These are phyloP conservation scores for Drosophila suzukii DNA, from an alignment of 1,140 invertebrate genomes.

Conservation along the genomic window DNA sequence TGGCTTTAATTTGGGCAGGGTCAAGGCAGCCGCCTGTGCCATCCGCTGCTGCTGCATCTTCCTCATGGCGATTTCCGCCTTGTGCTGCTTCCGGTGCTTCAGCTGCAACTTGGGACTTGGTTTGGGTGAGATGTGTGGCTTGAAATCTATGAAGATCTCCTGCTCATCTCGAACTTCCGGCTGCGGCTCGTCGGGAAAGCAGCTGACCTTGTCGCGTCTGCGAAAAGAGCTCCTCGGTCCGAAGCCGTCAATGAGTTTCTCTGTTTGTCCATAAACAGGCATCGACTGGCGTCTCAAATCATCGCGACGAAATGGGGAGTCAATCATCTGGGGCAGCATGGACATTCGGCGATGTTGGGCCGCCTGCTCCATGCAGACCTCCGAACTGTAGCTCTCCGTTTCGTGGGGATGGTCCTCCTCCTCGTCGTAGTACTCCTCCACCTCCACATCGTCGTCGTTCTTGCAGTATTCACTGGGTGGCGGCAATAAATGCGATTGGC, in stretches of 20 bases:
- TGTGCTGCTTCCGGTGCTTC: conserved; percentile 82
- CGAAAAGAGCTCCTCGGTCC: conserved; percentile 72
- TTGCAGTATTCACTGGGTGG: conserved; percentile 78
- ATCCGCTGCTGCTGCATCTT: conserved; percentile 70
- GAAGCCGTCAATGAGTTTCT: conserved; percentile 77
- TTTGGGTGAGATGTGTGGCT: conserved; percentile 89
- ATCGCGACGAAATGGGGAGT: conserved; percentile 71
- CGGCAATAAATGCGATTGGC: conserved; percentile 67
- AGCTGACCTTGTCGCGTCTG: conserved; percentile 68
- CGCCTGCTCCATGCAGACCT: conserved; percentile 55
- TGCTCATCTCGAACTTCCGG: conserved; percentile 85
- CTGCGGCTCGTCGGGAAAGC: conserved; percentile 55
- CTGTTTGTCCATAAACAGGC: conserved; percentile 77
- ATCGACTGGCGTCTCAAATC: conserved; percentile 75
- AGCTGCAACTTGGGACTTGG: conserved; percentile 86
- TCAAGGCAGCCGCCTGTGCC: conserved; percentile 65
- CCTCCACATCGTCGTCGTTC: conserved; percentile 59
- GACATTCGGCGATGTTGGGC: conserved; percentile 67
- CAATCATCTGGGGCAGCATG: conserved; percentile 67
- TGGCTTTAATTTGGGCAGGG: conserved; percentile 58
- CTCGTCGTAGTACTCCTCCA: conserved; percentile 52
- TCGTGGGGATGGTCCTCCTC: conserved; percentile 55
- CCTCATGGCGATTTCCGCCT: conserved; percentile 70
- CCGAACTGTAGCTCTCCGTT: conserved; percentile 68
- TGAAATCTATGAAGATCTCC: conserved; percentile 94